These are phyloP conservation scores for Drosophila subpulchrella DNA, from an alignment of 1,140 invertebrate species.

Conservation along the genomic window DNA sequence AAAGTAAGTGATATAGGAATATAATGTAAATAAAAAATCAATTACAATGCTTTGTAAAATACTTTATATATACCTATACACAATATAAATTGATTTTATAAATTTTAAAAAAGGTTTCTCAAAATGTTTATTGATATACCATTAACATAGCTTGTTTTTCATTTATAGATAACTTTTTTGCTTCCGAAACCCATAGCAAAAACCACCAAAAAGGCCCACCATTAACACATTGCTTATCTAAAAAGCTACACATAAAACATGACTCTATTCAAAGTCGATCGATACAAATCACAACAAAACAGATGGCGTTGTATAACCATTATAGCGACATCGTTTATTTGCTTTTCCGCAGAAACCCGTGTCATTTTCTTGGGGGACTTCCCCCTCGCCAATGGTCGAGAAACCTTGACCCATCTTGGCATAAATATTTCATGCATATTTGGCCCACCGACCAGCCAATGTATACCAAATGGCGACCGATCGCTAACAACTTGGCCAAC, in stretches of 20 bases:
- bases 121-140: too few species aligned
- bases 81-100: too few species aligned
- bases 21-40: too few species aligned
- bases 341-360: slow-evolving; percentile 33
- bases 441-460: too few species aligned
- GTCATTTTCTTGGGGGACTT: slow-evolving; percentile 32
- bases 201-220: neutral
- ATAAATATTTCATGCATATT: slow-evolving; percentile 40
- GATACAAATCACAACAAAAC: slow-evolving; percentile 16
- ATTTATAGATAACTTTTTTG: too few species aligned
- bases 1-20: too few species aligned
- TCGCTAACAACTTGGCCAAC: slow-evolving; percentile 52
- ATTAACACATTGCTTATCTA: slow-evolving; percentile 1
- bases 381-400: neutral
- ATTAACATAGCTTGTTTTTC: too few species aligned
- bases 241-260: slow-evolving; percentile 8
- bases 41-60: too few species aligned
- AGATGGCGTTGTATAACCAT: slow-evolving; percentile 27
- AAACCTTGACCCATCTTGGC: slow-evolving; percentile 46
- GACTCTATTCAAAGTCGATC: slow-evolving; percentile 9
- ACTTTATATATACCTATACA: too few species aligned
- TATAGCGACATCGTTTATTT: slow-evolving; percentile 32
- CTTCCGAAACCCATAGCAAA: neutral
- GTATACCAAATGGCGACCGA: slow-evolving; percentile 26
- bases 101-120: too few species aligned